A percentile compares a stretch with the other conserved stretches of the same genome.
These are phyloP conservation scores for Melangyna quadrimaculata DNA, from an alignment of 2,888 invertebrate species.

Conservation along the genomic window DNA sequence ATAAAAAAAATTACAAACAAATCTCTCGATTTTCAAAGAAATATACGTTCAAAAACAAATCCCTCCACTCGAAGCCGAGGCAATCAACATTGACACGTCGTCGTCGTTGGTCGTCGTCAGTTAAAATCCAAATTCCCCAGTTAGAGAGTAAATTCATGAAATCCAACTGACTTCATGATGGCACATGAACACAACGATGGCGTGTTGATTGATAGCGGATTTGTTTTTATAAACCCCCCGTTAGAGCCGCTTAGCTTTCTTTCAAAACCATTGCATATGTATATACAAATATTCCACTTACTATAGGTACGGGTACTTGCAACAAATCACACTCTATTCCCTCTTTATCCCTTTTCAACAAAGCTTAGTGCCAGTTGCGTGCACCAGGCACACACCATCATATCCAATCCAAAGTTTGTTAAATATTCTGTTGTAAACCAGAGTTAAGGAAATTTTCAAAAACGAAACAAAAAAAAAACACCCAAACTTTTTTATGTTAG, in stretches of 20 bases:
- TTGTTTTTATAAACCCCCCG: slow-evolving; percentile 31
- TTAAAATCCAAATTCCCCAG: neutral
- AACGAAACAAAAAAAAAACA: neutral
- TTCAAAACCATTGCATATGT: neutral
- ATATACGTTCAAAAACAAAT: neutral
- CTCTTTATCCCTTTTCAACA: neutral
- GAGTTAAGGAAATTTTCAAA: slow-evolving; percentile 31
- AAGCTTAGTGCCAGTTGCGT: slow-evolving; percentile 23
- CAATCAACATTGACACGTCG: slow-evolving; percentile 14
- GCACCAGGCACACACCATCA: neutral
- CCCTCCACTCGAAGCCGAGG: neutral
- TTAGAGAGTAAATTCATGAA: slow-evolving; percentile 1
- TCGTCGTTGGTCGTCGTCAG: neutral
- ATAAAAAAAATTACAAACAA: neutral
- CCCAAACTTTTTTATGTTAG: slow-evolving; percentile 13
- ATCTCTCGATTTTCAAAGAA: neutral
- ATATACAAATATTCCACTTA: neutral
- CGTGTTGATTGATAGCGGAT: slow-evolving; percentile 58
- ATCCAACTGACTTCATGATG: slow-evolving; percentile 12
- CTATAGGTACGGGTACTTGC: neutral
- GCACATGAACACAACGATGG: slow-evolving; percentile 36
- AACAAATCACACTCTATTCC: too few relatives aligned
- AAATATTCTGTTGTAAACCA: slow-evolving; percentile 41
- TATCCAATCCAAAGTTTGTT: slow-evolving; percentile 26
- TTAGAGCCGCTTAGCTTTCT: neutral